Percentiles rank a stretch among this genome's conserved stretches.
Evolutionary conservation across 2,888 invertebrate species (phyloP).

Genomic region (Tetragnatha montana): DNA sequence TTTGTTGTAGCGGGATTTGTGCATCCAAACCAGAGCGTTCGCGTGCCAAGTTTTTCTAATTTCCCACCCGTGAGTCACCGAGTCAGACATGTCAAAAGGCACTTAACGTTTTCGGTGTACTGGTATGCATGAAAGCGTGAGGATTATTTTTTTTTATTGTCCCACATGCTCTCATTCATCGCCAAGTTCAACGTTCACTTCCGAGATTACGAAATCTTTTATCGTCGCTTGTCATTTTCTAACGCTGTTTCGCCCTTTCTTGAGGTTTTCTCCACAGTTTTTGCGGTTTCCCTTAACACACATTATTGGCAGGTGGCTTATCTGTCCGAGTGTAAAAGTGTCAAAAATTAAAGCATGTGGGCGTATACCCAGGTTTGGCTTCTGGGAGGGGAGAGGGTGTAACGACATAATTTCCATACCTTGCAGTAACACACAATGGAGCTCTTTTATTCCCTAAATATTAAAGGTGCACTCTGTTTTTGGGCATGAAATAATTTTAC

Average conservation of each 20-base stretch:
- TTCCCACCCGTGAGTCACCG: constrained; percentile 51
- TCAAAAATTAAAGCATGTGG: too few species aligned
- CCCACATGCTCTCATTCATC: constrained; percentile 39
- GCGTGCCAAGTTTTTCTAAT: constrained; percentile 67
- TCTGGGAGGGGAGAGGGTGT: too few species aligned
- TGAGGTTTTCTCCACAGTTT: neutral
- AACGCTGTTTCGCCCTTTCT: constrained; percentile 3
- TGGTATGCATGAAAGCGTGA: constrained; percentile 36
- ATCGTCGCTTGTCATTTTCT: constrained; percentile 22
- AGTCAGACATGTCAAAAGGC: constrained; percentile 38
- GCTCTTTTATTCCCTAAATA: too few species aligned
- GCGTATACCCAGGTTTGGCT: too few species aligned
- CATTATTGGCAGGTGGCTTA: neutral
- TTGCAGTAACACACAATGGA: too few species aligned
- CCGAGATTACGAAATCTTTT: constrained; percentile 7
- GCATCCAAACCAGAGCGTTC: neutral
- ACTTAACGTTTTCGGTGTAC: constrained; percentile 46
- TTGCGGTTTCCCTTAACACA: neutral
- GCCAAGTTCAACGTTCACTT: constrained; percentile 66
- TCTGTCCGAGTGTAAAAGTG: neutral
- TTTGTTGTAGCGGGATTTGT: constrained; percentile 45
- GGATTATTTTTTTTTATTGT: constrained; percentile 30
- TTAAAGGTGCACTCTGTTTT: too few species aligned
- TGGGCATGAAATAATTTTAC: too few species aligned
- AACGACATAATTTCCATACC: too few species aligned